Base-by-base conservation (phyloP, 2,797 vertebrate species). In the Anniella stebbinsi region DNA sequence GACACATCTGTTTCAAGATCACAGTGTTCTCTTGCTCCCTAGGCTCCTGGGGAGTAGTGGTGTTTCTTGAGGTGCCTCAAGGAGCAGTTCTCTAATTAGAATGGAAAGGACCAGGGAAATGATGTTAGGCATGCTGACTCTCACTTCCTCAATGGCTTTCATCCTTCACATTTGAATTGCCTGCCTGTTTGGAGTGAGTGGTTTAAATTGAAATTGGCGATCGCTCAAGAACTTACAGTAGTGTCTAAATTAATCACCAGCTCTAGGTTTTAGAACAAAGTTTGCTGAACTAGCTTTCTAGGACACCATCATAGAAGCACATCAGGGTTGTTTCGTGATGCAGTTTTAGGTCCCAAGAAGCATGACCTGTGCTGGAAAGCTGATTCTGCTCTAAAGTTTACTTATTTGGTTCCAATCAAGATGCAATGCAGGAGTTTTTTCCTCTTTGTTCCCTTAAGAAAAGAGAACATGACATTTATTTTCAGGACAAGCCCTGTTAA, bases 1-100 rank as follows among this genome's bases (percentile, higher is more conserved):
- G 96, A 77, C 57, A 77, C 57, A 17, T 3, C 4, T 2, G 2
- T 69, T 28, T 86, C n/a, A 41, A 23, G 36, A 80, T 75, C 28
- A 1, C 1, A 63, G 3, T 84, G 33, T 80, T 21, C 9, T 73
- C 7, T 82, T 87, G n/a, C 60, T 81, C 9, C 60, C 13, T 1
- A 63, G 41, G 54, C 54, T 75, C 38, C 54, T 17, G 2, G 60
- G 23, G 36, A 67, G 10, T 18, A 21, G 36, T 8, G 25, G 63
- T 51, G 12, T 76, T 70, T 73, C 51, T 21, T 36, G 48, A n/a
- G 57, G 70, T 30, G 7, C 13, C 0, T 77, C 23, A 33, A 63
- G 48, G 18, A 60, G 60, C 7, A 7, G 60, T n/a, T 81, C 36
- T 63, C 3, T 2, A 60, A 11, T 13, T 54, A 25, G 4, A 72